Evolutionary conservation across 2,888 invertebrate genomes (phyloP).

Genomic region (Apamea sordens): DNA sequence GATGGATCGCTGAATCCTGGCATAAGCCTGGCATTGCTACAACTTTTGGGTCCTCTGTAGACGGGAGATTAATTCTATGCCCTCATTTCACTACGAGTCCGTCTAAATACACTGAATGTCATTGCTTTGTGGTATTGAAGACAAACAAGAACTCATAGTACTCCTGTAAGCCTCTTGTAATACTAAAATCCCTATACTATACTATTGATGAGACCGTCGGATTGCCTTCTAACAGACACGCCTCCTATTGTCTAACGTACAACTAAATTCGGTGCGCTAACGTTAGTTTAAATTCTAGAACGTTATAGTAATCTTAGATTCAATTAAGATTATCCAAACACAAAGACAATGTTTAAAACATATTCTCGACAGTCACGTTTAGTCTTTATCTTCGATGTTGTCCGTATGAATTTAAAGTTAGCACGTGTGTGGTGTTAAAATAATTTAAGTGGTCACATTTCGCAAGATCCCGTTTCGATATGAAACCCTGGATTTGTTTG

Average conservation of each 20-base stretch:
- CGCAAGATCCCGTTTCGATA: conserved; percentile 6
- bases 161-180: not conserved
- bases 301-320: conserved; percentile 54
- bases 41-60: not conserved
- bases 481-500: not conserved
- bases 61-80: not conserved
- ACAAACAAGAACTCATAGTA: not conserved
- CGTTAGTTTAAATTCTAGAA: conserved; percentile 34
- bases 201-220: too few relatives aligned
- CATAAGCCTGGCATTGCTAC: too few relatives aligned
- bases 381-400: conserved; percentile 43
- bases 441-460: conserved; percentile 41
- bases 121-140: not conserved
- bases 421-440: conserved; percentile 52
- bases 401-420: conserved; percentile 60
- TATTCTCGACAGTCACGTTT: conserved; percentile 59
- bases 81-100: not conserved
- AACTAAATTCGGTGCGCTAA: not conserved
- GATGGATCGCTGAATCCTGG: not conserved
- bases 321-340: conserved; percentile 51
- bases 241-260: not conserved
- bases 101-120: not conserved
- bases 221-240: not conserved
- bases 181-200: not conserved
- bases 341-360: conserved; percentile 54